Conservation (phyloP, 2,113 vertebrate species). For the Scortum barcoo region DNA sequence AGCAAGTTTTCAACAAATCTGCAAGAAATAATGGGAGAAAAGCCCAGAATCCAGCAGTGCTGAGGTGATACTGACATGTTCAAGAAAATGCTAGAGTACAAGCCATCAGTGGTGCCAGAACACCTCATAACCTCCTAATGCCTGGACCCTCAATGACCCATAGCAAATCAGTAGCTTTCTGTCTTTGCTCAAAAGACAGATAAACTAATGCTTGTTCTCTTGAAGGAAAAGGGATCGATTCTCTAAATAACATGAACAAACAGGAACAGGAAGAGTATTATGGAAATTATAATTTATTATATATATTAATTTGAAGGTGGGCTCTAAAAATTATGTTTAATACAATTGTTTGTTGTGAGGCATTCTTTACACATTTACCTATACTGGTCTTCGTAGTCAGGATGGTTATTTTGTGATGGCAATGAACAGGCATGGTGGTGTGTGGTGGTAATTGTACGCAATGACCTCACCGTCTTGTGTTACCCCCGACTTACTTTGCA, state of each 20-base stretch:
- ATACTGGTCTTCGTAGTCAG: background rate
- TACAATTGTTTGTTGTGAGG: background rate
- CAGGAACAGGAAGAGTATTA: background rate
- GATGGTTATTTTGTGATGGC: background rate
- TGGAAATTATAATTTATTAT: background rate
- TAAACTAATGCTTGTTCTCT: background rate
- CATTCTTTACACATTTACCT: background rate
- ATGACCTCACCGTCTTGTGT: background rate
- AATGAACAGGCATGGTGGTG: too few relatives aligned
- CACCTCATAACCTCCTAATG: background rate
- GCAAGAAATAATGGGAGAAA: constrained; percentile 1
- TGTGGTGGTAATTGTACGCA: background rate
- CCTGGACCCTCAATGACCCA: background rate
- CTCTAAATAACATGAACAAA: too few relatives aligned
- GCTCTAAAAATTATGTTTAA: background rate
- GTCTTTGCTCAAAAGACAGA: background rate
- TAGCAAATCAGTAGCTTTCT: background rate
- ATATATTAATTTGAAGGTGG: too few relatives aligned
- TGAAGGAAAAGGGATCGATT: too few relatives aligned
- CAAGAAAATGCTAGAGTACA: background rate
- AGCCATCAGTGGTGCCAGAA: constrained; percentile 14
- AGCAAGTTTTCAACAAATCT: constrained; percentile 24
- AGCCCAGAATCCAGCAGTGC: background rate
- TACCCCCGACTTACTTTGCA: constrained; percentile 72
- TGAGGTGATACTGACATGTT: background rate